Conservation (phyloP, 1,140 invertebrate genomes). For the Polypedilum vanderplanki region DNA sequence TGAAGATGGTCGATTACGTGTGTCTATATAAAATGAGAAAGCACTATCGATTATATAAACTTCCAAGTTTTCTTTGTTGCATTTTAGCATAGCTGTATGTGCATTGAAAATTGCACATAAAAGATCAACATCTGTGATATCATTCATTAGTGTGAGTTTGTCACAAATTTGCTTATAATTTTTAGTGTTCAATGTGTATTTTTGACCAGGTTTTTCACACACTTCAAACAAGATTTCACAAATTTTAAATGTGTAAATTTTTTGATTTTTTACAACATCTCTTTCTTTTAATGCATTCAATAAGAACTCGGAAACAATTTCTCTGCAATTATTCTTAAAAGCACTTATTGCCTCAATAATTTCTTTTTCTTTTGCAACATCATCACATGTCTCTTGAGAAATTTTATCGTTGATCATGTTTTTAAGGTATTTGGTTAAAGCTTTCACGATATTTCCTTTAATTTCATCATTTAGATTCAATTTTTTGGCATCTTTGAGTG, state of each 20-base stretch:
- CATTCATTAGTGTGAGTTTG: not conserved
- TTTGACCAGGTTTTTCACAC: not conserved
- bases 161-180: not conserved
- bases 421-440: not conserved
- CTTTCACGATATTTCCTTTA: not conserved
- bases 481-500: constrained; percentile 1
- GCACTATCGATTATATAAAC: not conserved
- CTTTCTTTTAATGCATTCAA: not conserved
- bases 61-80: not conserved
- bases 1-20: not conserved
- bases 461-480: constrained; percentile 17
- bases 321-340: not conserved
- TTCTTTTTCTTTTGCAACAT: not conserved
- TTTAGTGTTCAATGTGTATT: not conserved
- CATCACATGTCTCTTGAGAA: not conserved
- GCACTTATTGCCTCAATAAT: not conserved
- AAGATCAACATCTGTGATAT: not conserved
- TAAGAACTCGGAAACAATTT: not conserved
- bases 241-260: not conserved
- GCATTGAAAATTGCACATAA: not conserved
- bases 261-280: not conserved
- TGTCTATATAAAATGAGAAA: not conserved
- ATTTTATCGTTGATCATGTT: not conserved
- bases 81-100: not conserved
- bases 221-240: not conserved